Evolutionary conservation across 2,113 vertebrate species (phyloP).

Genomic region (Ciconia boyciana): DNA sequence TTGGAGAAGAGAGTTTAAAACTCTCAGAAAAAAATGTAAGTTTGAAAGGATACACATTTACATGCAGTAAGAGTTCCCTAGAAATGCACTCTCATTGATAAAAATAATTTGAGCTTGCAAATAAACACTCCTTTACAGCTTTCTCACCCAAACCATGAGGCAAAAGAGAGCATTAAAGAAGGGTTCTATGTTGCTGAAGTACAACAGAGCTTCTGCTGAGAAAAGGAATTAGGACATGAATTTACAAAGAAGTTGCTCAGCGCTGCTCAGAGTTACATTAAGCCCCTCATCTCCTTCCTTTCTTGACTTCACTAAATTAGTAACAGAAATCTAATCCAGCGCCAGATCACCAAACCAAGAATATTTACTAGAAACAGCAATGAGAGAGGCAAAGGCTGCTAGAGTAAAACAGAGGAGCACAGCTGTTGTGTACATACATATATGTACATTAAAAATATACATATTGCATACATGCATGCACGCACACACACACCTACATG

Average conservation of each 20-base stretch:
- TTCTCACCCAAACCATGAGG: neutral
- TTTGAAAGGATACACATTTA: neutral
- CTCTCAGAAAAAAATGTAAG: neutral
- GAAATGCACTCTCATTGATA: neutral
- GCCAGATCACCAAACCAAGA: neutral
- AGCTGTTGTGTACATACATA: accelerated
- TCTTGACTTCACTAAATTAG: neutral
- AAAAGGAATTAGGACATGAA: neutral
- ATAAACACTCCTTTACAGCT: neutral
- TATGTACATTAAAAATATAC: neutral
- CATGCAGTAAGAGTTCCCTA: neutral
- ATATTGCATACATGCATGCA: neutral
- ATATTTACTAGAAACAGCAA: neutral
- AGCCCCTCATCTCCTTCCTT: neutral
- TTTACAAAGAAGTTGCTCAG: neutral
- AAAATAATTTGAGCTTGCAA: neutral
- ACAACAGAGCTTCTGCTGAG: neutral
- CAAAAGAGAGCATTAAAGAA: neutral
- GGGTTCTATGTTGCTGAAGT: neutral
- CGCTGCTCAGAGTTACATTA: neutral
- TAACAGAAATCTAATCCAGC: neutral
- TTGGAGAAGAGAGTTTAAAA: neutral
- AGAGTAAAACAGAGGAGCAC: neutral
- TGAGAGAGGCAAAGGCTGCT: neutral
- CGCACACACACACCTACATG: accelerated